phyloP scores from a whole-genome alignment of 1,140 invertebrate genomes.

The Pogonognathellus flavescens region DNA sequence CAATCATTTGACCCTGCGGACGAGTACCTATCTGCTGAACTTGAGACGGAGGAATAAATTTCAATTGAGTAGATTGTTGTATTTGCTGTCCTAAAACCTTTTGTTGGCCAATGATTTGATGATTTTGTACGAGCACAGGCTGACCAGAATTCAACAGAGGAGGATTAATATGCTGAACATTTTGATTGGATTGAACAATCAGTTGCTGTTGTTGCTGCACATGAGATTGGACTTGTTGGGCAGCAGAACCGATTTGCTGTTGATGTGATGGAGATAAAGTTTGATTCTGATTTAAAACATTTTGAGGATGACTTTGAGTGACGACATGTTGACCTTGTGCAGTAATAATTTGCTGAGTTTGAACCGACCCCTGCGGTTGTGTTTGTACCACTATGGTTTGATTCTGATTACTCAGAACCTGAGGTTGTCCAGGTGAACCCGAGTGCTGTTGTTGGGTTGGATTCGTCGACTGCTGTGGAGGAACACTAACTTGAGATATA shows the following conservation, averaged over 20 bases:
- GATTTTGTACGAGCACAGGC: not conserved
- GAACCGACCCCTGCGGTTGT: constrained; percentile 33
- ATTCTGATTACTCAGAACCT: not conserved
- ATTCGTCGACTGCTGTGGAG: not conserved
- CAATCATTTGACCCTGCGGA: constrained; percentile 55
- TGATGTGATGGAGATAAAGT: not conserved
- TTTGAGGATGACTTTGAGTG: constrained; percentile 3
- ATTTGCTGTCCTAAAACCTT: constrained; percentile 7
- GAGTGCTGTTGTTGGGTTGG: constrained; percentile 10
- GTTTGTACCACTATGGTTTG: constrained; percentile 12
- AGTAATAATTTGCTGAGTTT: constrained; percentile 38
- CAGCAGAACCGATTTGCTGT: not conserved
- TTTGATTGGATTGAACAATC: constrained; percentile 15
- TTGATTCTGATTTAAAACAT: not conserved
- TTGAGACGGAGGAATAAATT: constrained; percentile 51
- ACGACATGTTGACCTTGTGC: constrained; percentile 29
- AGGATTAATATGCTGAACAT: constrained; percentile 9
- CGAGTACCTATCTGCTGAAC: constrained; percentile 45
- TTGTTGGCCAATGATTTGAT: constrained; percentile 26
- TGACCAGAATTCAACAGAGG: not conserved
- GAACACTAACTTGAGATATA: constrained; percentile 6
- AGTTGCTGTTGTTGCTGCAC: not conserved
- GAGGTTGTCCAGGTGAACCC: not conserved
- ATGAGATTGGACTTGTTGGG: not conserved
- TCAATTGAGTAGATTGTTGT: constrained; percentile 13